A percentile compares a stretch with the other conserved stretches of the same genome.
phyloP scores from a whole-genome alignment of 2,113 vertebrate species.

The Antidorcas marsupialis region DNA sequence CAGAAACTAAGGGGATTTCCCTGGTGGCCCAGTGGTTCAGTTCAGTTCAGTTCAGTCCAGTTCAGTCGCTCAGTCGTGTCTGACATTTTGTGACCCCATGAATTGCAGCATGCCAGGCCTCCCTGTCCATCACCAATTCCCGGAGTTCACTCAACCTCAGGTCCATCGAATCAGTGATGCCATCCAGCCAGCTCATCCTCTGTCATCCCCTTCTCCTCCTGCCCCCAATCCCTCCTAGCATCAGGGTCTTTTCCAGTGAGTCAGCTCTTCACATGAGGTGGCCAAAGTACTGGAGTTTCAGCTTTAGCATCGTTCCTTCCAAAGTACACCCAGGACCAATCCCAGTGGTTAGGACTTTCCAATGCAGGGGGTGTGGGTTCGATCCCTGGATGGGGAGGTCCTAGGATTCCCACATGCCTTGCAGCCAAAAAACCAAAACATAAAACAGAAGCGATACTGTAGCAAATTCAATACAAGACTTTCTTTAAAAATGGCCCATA shows the following conservation, averaged over 20 bases:
- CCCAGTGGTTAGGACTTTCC: neutral
- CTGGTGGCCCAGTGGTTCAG: neutral
- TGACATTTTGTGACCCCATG: neutral
- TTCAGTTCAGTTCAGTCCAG: no score
- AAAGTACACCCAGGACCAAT: no score
- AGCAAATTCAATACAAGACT: neutral
- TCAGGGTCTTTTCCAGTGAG: no score
- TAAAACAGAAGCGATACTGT: neutral
- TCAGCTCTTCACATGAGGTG: no score
- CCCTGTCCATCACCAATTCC: neutral
- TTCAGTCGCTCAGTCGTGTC: neutral
- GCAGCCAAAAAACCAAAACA: neutral
- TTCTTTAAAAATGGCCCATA: neutral
- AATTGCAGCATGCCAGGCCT: neutral
- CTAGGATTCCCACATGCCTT: neutral
- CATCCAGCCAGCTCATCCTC: no score
- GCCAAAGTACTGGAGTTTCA: no score
- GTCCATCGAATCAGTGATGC: neutral
- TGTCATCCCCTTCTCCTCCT: no score
- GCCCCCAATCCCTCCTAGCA: no score
- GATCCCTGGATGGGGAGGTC: neutral
- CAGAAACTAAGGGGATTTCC: neutral
- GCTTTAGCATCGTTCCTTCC: no score
- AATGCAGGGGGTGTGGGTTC: neutral
- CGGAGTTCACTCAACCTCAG: neutral